Percentiles rank a stretch among this genome's conserved stretches.
Conservation (phyloP, 2,888 invertebrate genomes). For the Lumbricus terrestris region DNA sequence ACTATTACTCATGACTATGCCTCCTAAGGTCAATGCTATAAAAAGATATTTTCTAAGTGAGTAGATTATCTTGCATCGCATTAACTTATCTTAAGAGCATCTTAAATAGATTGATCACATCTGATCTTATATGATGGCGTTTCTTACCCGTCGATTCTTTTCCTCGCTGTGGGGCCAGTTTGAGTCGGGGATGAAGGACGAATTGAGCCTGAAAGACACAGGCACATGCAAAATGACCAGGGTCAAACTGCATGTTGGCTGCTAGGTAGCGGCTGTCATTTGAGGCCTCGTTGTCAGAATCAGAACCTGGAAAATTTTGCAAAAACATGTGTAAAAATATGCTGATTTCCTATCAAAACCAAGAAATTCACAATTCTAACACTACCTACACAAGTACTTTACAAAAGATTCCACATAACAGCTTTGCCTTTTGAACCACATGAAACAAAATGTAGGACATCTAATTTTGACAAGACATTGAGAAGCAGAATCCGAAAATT, state of each 20-base stretch:
- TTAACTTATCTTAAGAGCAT: not conserved
- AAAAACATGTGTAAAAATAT: not conserved
- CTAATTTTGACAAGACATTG: no score
- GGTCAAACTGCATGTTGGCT: constrained; percentile 62
- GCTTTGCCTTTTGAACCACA: not conserved
- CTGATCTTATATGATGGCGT: not conserved
- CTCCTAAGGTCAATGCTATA: not conserved
- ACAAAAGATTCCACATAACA: not conserved
- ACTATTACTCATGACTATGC: not conserved
- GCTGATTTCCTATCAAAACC: not conserved
- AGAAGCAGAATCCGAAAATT: no score
- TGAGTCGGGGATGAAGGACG: constrained; percentile 71
- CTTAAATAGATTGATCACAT: not conserved
- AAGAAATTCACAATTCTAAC: not conserved
- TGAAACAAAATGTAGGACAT: not conserved
- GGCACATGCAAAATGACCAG: constrained; percentile 74
- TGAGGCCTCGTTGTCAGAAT: constrained; percentile 50
- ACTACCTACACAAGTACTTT: not conserved
- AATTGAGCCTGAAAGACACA: constrained; percentile 74
- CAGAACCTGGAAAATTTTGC: constrained; percentile 34
- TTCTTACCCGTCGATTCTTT: constrained; percentile 15
- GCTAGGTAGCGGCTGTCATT: constrained; percentile 53
- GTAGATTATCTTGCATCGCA: not conserved
- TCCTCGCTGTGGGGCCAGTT: constrained; percentile 44
- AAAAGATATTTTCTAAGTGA: not conserved